phyloP scores from a whole-genome alignment of 2,888 invertebrate species.

The Lithosia quadra region DNA sequence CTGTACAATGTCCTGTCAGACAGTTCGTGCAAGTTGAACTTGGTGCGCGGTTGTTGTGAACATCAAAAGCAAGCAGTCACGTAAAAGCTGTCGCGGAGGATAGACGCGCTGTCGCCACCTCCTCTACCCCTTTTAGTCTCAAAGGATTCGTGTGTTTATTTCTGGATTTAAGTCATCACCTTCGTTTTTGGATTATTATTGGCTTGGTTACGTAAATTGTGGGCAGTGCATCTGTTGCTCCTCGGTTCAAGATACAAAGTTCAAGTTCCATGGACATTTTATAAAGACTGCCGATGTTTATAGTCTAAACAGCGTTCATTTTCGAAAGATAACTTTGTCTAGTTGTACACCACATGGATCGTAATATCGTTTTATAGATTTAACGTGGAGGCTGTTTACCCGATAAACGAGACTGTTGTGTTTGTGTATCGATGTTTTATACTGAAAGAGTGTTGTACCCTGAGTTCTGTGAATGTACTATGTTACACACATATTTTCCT shows the following conservation, averaged over 20 bases:
- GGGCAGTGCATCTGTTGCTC: constrained; percentile 39
- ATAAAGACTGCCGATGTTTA: constrained; percentile 33
- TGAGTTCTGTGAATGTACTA: constrained; percentile 51
- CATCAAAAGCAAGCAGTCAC: too few relatives aligned
- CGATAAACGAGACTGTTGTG: constrained; percentile 59
- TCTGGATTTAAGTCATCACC: constrained; percentile 70
- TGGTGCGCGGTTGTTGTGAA: constrained; percentile 44
- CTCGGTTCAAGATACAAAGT: constrained; percentile 35
- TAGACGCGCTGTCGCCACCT: constrained; percentile 63
- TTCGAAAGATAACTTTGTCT: constrained; percentile 57
- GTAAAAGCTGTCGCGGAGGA: constrained; percentile 60
- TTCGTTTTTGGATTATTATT: constrained; percentile 68
- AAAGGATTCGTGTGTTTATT: constrained; percentile 76
- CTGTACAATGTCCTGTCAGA: constrained; percentile 42
- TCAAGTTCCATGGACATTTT: constrained; percentile 41
- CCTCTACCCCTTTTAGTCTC: constrained; percentile 59
- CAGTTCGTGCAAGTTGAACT: constrained; percentile 47
- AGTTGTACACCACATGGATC: constrained; percentile 60
- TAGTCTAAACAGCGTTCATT: constrained; percentile 51
- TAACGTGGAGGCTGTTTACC: constrained; percentile 61
- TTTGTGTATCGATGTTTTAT: constrained; percentile 56
- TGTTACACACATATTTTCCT: constrained; percentile 16
- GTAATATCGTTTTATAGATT: constrained; percentile 61
- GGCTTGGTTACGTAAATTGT: constrained; percentile 73
- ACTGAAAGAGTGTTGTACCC: constrained; percentile 41